Base-by-base conservation (phyloP, 1,140 invertebrate genomes). In the Hypsibius dujardini region DNA sequence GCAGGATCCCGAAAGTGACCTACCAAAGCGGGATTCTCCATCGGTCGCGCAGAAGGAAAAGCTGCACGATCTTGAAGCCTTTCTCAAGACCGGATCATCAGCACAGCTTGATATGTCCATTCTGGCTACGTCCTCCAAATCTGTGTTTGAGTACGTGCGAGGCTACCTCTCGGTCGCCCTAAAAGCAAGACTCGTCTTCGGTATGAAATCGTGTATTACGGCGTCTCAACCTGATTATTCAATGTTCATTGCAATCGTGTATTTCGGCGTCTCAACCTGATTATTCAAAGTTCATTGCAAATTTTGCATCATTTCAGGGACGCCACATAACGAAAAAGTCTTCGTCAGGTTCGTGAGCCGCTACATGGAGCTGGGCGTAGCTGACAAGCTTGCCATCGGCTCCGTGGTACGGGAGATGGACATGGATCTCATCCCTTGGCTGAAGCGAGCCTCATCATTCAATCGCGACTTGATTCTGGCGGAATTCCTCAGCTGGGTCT, bases 321-420 rank as follows among this genome's bases (percentile, higher is more conserved):
- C 50, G 50, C 50, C 50, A 56, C 50, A n/a, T 7, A 56, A 56
- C 50, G 50, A 56, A n/a, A 56, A 56, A n/a, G 50, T n/a, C 50
- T 56, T 56, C n/a, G 7, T 7, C 7, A 7, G 50, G 50, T 7
- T 56, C 7, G 7, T 56, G 50, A 56, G n/a, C 7, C 50, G 50
- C n/a, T 56, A 56, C 50, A 7, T 56, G 50, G 7, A 7, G 50
- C 50, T 56, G 7, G 50, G 50, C n/a, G n/a, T 56, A 7, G 50
- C 50, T n/a, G 50, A 56, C 50, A 56, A 56, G 50, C 7, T 56
- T 7, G 7, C 7, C 50, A n/a, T 56, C 50, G 50, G n/a, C 7
- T 7, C 50, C 7, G 7, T 56, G 50, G 50, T 56, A 7, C n/a
- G n/a, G 7, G 7, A 7, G 50, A 56, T 56, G 50, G 50, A 56